Conservation (phyloP, 2,888 invertebrate genomes). For the Dichetophora obliterata region DNA sequence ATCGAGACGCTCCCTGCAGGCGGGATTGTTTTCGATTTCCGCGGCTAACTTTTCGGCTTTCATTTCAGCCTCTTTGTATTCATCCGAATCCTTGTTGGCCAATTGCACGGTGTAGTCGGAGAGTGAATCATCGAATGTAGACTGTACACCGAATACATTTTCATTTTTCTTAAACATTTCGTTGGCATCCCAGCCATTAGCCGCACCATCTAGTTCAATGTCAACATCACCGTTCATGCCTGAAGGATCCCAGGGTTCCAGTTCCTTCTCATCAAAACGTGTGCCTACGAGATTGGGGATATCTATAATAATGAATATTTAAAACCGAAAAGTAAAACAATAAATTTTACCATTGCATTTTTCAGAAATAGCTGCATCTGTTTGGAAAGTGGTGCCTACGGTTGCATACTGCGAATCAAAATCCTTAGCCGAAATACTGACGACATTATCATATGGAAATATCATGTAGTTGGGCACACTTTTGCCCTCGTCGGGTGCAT, state of each 20-base stretch:
- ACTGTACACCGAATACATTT: constrained; percentile 90
- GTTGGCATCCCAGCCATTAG: constrained; percentile 96
- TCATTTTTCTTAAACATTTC: constrained; percentile 98
- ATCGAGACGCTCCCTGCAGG: constrained; percentile 84
- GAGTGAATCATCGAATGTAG: constrained; percentile 91
- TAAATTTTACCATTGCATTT: constrained; percentile 82
- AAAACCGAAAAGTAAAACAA: no score
- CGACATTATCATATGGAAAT: constrained; percentile 87
- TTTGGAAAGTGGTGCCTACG: constrained; percentile 87
- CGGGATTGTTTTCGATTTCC: constrained; percentile 91
- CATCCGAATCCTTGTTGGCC: constrained; percentile 87
- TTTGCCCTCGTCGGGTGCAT: constrained; percentile 63
- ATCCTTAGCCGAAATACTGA: constrained; percentile 84
- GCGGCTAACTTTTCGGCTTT: constrained; percentile 91
- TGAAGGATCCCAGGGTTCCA: constrained; percentile 90
- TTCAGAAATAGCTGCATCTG: constrained; percentile 86
- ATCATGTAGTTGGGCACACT: constrained; percentile 70
- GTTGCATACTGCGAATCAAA: constrained; percentile 91
- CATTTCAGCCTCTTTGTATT: constrained; percentile 76
- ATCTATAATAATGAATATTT: background rate
- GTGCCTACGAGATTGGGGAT: constrained; percentile 56
- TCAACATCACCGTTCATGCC: constrained; percentile 74
- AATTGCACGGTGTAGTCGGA: constrained; percentile 92
- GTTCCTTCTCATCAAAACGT: constrained; percentile 74
- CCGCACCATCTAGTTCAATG: constrained; percentile 79